Percentiles rank a stretch among this genome's conserved stretches.
Conservation (phyloP, 1,140 invertebrate genomes). For the Thaumetopoea pityocampa region DNA sequence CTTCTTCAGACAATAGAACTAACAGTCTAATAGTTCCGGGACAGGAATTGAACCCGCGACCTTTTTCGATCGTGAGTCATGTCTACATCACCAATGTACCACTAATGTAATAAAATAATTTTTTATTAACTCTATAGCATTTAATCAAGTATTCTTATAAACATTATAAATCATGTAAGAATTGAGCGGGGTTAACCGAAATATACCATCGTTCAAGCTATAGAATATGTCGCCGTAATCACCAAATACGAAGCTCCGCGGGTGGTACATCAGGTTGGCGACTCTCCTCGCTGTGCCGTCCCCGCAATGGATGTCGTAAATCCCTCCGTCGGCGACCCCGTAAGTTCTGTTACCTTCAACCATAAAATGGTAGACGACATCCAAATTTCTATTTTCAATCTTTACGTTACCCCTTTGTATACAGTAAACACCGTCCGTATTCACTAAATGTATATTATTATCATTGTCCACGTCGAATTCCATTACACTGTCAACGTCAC, state of each 20-base stretch:
- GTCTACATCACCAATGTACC: too few relatives aligned
- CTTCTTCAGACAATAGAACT: too few relatives aligned
- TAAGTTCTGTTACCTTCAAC: constrained; percentile 44
- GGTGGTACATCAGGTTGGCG: constrained; percentile 41
- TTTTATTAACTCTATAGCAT: too few relatives aligned
- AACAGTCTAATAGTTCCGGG: too few relatives aligned
- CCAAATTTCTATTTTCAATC: constrained; percentile 52
- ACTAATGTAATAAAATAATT: too few relatives aligned
- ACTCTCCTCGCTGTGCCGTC: constrained; percentile 54
- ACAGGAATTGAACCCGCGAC: too few relatives aligned
- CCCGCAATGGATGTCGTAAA: constrained; percentile 49
- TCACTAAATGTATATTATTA: constrained; percentile 53
- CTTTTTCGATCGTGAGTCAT: too few relatives aligned
- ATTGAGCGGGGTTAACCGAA: constrained; percentile 50
- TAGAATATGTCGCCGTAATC: constrained; percentile 67
- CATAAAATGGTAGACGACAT: constrained; percentile 50
- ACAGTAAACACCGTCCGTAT: constrained; percentile 59
- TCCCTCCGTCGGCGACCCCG: constrained; percentile 39
- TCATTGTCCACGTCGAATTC: constrained; percentile 55
- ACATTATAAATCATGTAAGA: constrained; percentile 54
- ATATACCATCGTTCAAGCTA: constrained; percentile 44
- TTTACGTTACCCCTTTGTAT: constrained; percentile 35
- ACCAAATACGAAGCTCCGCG: constrained; percentile 57
- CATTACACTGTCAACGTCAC: constrained; percentile 48
- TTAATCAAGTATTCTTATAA: constrained; percentile 25